phyloP scores from a whole-genome alignment of 2,113 vertebrate genomes.

The Tragelaphus scriptus region DNA sequence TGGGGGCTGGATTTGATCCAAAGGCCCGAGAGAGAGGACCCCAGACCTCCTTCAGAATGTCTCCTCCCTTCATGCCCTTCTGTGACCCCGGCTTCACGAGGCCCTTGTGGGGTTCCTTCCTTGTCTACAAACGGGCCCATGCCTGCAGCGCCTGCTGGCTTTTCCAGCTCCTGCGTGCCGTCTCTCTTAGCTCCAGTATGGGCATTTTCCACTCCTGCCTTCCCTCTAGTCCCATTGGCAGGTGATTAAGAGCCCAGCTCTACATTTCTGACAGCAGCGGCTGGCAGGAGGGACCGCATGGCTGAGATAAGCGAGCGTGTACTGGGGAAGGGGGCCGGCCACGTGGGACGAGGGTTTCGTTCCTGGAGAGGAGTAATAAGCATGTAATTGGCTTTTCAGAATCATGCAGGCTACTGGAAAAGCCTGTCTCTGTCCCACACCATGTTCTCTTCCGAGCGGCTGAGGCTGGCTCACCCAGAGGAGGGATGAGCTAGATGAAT shows the following conservation, averaged over 20 bases:
- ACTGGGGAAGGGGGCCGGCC: slow-evolving; percentile 34
- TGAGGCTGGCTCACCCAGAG: neutral
- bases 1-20: neutral
- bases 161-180: neutral
- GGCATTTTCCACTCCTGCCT: neutral
- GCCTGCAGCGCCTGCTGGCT: neutral
- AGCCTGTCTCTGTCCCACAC: neutral
- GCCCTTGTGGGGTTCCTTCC: neutral
- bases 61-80: neutral
- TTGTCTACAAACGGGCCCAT: neutral
- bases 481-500: neutral
- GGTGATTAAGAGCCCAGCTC: slow-evolving; percentile 62
- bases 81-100: neutral
- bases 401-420: slow-evolving; percentile 27
- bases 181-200: slow-evolving; percentile 9
- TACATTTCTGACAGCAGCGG: slow-evolving; percentile 63
- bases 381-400: slow-evolving; percentile 64
- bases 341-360: neutral
- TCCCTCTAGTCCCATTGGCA: slow-evolving; percentile 44
- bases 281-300: slow-evolving; percentile 39
- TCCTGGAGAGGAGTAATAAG: slow-evolving; percentile 61
- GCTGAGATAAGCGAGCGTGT: slow-evolving; percentile 57
- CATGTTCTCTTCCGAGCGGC: neutral
- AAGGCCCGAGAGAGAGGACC: neutral
- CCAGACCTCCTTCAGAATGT: neutral